Conservation (phyloP, 2,797 vertebrate species). For the Podarcis siculus region DNA sequence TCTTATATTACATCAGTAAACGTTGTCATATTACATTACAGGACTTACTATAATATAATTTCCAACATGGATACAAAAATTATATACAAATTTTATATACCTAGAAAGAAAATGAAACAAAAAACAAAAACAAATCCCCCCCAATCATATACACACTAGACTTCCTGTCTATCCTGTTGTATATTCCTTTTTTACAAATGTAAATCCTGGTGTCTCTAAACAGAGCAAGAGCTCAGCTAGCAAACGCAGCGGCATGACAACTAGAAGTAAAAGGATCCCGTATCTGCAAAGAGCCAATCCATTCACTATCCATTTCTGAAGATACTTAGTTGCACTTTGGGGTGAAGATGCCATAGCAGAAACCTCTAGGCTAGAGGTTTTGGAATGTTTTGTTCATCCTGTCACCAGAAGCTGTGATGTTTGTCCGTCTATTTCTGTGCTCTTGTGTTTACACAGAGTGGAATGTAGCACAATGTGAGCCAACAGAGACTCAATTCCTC, state of each 20-base stretch:
- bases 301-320: background rate
- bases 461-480: conserved; percentile 5
- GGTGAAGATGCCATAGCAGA: background rate
- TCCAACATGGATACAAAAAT: too few species aligned
- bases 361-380: background rate
- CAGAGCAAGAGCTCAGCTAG: background rate
- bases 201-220: background rate
- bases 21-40: too few species aligned
- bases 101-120: too few species aligned
- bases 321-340: background rate
- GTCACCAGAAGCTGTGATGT: background rate
- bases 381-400: conserved; percentile 1
- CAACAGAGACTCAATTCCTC: background rate
- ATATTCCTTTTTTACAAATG: background rate
- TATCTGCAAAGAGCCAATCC: background rate
- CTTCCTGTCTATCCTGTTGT: too few species aligned
- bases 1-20: too few species aligned
- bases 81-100: too few species aligned
- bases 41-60: too few species aligned
- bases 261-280: background rate
- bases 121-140: too few species aligned
- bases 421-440: background rate
- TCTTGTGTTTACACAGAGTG: background rate
- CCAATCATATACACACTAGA: too few species aligned
- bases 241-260: background rate